A percentile compares a stretch with the other conserved stretches of the same genome.
Conservation (phyloP, 2,797 vertebrate genomes). For the Potorous gilbertii region DNA sequence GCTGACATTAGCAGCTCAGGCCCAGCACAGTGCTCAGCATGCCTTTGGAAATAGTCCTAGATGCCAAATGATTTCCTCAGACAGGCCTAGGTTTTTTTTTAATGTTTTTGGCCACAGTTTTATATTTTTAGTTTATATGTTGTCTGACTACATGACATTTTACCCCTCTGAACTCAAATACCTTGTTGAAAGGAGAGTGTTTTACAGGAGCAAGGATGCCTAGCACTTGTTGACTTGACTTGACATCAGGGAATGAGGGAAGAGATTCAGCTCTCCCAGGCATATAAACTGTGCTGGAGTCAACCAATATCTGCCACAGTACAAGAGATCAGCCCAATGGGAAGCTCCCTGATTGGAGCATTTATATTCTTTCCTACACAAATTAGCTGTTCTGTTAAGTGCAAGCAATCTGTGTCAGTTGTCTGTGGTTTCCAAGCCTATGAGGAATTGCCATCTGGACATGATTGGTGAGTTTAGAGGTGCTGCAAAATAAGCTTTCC, state of each 20-base stretch:
- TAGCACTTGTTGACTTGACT: not conserved
- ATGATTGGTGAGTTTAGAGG: not conserved
- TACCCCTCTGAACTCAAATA: not conserved
- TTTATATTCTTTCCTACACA: not conserved
- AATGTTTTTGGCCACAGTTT: slow-evolving; percentile 11
- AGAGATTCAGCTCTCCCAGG: not conserved
- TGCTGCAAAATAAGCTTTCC: slow-evolving; percentile 9
- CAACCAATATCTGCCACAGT: not conserved
- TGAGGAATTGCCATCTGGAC: not conserved
- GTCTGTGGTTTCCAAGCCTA: not conserved
- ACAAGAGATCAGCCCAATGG: not conserved
- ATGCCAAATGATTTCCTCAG: slow-evolving; percentile 1
- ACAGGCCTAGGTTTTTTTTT: not conserved
- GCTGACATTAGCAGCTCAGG: not conserved
- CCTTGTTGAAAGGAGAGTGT: not conserved
- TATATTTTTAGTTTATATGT: slow-evolving; percentile 23
- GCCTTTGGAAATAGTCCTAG: not conserved
- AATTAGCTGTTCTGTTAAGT: not conserved
- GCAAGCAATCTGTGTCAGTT: not conserved
- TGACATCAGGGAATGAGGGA: not conserved
- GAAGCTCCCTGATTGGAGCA: not conserved
- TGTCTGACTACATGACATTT: slow-evolving; percentile 27
- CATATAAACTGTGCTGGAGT: not conserved
- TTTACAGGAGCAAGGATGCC: not conserved
- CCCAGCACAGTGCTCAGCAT: not conserved